Percentiles rank a stretch among this genome's conserved stretches.
phyloP scores from a whole-genome alignment of 2,888 invertebrate species.

The Hymenopus coronatus region DNA sequence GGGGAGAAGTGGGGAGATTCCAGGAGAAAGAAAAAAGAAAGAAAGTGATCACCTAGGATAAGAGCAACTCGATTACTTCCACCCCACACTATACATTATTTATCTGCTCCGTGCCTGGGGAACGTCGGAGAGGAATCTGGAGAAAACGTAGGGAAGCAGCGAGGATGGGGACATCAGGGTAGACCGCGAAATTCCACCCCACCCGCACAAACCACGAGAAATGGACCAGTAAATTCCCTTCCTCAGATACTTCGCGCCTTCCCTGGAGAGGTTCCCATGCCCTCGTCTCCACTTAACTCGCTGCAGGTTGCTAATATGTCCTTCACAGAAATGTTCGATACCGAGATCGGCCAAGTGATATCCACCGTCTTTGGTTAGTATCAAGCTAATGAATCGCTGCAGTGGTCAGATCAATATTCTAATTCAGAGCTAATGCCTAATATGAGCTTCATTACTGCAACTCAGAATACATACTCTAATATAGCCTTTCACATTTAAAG shows the following conservation, averaged over 20 bases:
- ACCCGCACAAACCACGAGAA: background rate
- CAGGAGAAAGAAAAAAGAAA: background rate
- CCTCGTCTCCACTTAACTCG: background rate
- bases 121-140: background rate
- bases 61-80: background rate
- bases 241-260: background rate
- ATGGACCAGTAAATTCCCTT: background rate
- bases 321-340: background rate
- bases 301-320: background rate
- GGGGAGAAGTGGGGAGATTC: background rate
- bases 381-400: too few relatives aligned
- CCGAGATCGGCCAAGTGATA: too few relatives aligned
- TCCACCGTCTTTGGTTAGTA: too few relatives aligned
- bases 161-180: background rate
- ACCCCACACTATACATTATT: background rate
- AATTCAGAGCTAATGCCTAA: too few relatives aligned
- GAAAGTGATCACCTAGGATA: background rate
- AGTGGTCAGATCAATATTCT: too few relatives aligned
- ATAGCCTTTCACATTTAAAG: too few relatives aligned
- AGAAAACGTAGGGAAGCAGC: background rate
- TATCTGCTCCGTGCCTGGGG: background rate
- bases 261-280: background rate
- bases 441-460: too few relatives aligned
- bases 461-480: too few relatives aligned
- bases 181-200: background rate